Evolutionary conservation across 2,888 invertebrate species (phyloP).

Genomic region (Tiphia femorata): DNA sequence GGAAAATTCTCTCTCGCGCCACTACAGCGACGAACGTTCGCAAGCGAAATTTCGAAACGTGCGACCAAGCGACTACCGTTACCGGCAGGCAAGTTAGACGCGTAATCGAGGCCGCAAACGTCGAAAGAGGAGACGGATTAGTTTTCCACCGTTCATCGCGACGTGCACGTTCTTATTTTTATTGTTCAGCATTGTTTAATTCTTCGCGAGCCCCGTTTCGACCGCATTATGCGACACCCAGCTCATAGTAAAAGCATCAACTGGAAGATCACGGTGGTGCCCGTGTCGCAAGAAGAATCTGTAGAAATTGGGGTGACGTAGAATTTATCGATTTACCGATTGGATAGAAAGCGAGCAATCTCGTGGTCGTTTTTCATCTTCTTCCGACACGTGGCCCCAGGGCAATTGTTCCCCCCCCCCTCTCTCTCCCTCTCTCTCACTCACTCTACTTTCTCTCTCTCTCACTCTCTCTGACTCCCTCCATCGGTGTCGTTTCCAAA

Average conservation of each 20-base stretch:
- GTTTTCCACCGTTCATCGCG: constrained; percentile 1
- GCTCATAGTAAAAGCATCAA: constrained; percentile 61
- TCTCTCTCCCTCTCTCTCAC: constrained; percentile 40
- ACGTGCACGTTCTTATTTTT: not conserved
- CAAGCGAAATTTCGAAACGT: too few relatives aligned
- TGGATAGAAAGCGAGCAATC: too few relatives aligned
- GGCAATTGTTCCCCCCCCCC: constrained; percentile 34
- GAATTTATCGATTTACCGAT: not conserved
- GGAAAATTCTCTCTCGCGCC: too few relatives aligned
- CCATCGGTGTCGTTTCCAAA: too few relatives aligned
- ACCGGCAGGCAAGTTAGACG: too few relatives aligned
- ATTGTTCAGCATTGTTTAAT: not conserved
- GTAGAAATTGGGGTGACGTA: too few relatives aligned
- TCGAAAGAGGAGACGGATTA: too few relatives aligned
- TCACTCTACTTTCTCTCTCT: constrained; percentile 34
- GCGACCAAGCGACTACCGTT: too few relatives aligned
- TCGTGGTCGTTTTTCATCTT: too few relatives aligned
- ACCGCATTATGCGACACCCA: constrained; percentile 52
- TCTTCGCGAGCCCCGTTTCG: constrained; percentile 10
- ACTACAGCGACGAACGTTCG: too few relatives aligned
- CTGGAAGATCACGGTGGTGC: constrained; percentile 22
- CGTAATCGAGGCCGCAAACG: too few relatives aligned
- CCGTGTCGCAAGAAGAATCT: constrained; percentile 25
- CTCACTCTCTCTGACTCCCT: constrained; percentile 39
- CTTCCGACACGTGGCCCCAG: constrained; percentile 38